Evolutionary conservation across 1,140 invertebrate genomes (phyloP).

Genomic region (Saxidomus purpurata): DNA sequence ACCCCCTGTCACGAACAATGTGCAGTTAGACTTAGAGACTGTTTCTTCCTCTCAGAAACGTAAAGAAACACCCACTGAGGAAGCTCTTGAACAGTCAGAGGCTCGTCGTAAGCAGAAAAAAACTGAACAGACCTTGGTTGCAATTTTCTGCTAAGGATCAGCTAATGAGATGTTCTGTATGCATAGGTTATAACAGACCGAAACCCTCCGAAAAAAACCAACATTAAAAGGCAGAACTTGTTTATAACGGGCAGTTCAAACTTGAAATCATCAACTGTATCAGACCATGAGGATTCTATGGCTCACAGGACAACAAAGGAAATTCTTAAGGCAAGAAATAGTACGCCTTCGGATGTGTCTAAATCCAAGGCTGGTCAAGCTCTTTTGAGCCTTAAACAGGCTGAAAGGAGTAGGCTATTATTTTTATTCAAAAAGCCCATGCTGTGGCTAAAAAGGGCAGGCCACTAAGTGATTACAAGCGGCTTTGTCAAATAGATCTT

Average conservation of each 20-base stretch:
- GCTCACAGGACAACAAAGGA: neutral
- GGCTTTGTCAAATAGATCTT: conserved; percentile 9
- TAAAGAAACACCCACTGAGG: no score
- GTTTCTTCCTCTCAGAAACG: no score
- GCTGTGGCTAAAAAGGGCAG: conserved; percentile 49
- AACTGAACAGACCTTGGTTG: no score
- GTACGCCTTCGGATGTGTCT: neutral
- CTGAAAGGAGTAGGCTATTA: neutral
- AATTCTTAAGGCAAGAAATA: neutral
- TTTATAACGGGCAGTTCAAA: neutral
- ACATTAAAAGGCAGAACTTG: neutral
- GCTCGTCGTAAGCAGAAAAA: no score
- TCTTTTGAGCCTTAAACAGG: neutral
- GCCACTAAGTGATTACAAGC: conserved; percentile 32
- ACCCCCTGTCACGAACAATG: no score
- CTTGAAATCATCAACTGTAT: neutral
- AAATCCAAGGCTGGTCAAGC: conserved; percentile 9
- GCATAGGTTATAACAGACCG: no score
- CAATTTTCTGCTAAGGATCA: no score
- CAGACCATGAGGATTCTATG: conserved; percentile 12
- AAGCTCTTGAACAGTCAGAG: no score
- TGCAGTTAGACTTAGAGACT: no score
- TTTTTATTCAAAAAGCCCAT: conserved; percentile 53
- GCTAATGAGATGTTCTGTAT: no score
- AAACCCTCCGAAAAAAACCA: neutral